phyloP scores from a whole-genome alignment of 2,888 invertebrate species.

The Nyleta sp. region DNA sequence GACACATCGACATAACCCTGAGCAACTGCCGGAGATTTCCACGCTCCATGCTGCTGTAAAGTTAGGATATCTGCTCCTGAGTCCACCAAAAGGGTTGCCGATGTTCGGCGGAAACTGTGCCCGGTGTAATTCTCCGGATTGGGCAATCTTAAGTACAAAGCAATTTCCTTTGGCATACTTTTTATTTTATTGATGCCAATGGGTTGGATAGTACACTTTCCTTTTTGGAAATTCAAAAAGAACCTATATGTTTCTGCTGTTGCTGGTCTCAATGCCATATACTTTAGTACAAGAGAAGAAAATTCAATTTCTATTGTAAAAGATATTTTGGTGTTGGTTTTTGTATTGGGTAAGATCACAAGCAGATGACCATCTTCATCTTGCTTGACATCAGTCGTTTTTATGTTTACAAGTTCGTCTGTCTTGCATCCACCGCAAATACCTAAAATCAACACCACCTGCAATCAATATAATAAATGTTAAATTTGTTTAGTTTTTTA shows the following conservation, averaged over 20 bases:
- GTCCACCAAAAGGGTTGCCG: conserved; percentile 1
- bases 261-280: conserved; percentile 2
- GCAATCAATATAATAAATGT: not conserved
- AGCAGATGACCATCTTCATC: conserved; percentile 1
- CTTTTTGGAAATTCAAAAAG: conserved; percentile 6
- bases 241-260: conserved; percentile 8
- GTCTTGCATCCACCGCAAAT: conserved; percentile 4
- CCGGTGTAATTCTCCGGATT: conserved; percentile 22
- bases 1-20: conserved; percentile 1
- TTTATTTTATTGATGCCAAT: conserved; percentile 20
- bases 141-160: not conserved
- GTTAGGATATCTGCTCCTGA: conserved; percentile 9
- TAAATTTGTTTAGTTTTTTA: not conserved
- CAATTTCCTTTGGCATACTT: conserved; percentile 4
- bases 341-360: conserved; percentile 10
- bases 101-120: conserved; percentile 8
- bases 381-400: too few species aligned
- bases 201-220: conserved; percentile 3
- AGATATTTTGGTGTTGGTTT: conserved; percentile 7
- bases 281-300: not conserved
- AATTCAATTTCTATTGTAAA: conserved; percentile 4
- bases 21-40: conserved; percentile 6
- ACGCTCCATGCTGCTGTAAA: conserved; percentile 4
- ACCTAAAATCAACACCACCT: conserved; percentile 2
- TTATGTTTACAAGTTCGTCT: conserved; percentile 9